Evolutionary conservation across 2,797 vertebrate species (phyloP).

Genomic region (Tokudaia tokunoshimensis): DNA sequence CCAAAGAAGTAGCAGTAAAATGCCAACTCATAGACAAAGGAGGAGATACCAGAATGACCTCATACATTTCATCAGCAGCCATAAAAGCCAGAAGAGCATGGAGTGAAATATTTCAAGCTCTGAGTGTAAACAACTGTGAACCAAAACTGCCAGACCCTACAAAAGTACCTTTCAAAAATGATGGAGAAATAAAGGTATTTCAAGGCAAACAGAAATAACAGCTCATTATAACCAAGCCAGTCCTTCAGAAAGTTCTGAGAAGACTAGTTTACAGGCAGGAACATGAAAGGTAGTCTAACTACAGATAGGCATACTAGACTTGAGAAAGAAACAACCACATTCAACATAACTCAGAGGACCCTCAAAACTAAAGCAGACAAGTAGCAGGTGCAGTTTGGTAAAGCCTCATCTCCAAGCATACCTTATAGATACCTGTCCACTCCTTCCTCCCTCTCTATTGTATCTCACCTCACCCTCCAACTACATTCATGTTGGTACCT

Average conservation of each 20-base stretch:
- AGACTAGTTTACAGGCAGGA: not conserved
- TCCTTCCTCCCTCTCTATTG: accelerated
- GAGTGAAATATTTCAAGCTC: not conserved
- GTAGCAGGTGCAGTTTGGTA: not conserved
- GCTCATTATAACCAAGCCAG: not conserved
- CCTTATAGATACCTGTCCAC: accelerated
- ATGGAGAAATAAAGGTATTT: not conserved
- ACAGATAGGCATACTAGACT: not conserved
- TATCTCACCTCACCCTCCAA: no score
- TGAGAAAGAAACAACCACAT: not conserved
- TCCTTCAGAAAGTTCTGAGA: not conserved
- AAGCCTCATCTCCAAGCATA: not conserved
- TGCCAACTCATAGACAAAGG: not conserved
- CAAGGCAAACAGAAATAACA: not conserved
- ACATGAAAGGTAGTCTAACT: not conserved
- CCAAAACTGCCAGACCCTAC: not conserved
- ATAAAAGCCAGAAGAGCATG: not conserved
- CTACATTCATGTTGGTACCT: not conserved
- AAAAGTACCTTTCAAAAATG: not conserved
- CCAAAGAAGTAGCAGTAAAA: not conserved
- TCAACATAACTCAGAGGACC: not conserved
- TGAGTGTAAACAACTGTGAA: not conserved
- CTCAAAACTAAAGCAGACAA: not conserved
- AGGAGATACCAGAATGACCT: not conserved
- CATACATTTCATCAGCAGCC: not conserved